Evolutionary conservation across 2,113 vertebrate species (phyloP), one percentile per base, ranked within the genome.

Genomic region (Hiodon tergisus): DNA sequence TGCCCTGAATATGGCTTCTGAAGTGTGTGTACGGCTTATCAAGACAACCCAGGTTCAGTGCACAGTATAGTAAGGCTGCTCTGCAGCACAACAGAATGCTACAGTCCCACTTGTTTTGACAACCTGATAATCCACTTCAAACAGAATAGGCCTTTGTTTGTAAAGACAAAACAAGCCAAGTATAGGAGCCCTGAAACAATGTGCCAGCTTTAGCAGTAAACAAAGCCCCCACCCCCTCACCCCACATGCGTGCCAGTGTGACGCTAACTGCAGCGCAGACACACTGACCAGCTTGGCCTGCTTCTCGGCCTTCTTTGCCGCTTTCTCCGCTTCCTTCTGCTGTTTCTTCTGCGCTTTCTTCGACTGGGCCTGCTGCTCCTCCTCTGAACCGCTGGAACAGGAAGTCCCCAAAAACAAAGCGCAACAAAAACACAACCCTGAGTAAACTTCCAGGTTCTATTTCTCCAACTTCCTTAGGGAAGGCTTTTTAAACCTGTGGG

Each of bases 381-480:
- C 76, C 78, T 71, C 71, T 16, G 57, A 67, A 67, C 58, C 53
- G 78, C 61, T 69, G 69, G 4, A 67, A 63, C 79, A 83, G 83
- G 81, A 81, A 77, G 75, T 31, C 13, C 4, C 3, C 50, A 61
- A 77, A 72, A 80, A 77, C 69, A 69, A 74, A 62, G 52, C 31
- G 9, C 66, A 69, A 2, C 2, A 59, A 67, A 76, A 55, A 77
- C 78, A 71, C 46, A 85, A 80, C 79, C 76, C 81, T 79, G 83
- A 78, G 83, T 83, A 85, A 85, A 89, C 87, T 89, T 90, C 90
- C 89, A 88, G 87, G 86, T 88, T 87, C 86, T 90, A 88, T 92
- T 90, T 87, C 80, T 81, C 75, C n/a, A 71, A 77, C 88, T 88
- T 91, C 88, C 89, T 82, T 78, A 70, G 83, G 72, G 70, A 81